phyloP scores from a whole-genome alignment of 1,140 invertebrate genomes.

The Drosophila sechellia region DNA sequence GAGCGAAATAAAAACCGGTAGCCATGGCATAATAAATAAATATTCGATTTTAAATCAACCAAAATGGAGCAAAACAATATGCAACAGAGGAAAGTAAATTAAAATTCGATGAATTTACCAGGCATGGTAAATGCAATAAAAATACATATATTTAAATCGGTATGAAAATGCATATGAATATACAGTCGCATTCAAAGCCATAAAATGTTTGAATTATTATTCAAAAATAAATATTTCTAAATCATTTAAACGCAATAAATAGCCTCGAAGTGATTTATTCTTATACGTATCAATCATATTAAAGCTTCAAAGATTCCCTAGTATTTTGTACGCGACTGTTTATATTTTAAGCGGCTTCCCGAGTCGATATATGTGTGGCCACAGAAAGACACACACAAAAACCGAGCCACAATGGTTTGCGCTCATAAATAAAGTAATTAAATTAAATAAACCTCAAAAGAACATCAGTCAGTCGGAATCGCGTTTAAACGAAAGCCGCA shows the following conservation, averaged over 20 bases:
- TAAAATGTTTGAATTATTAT: neutral
- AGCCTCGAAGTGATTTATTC: neutral
- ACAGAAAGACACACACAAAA: slow-evolving; percentile 44
- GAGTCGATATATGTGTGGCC: slow-evolving; percentile 63
- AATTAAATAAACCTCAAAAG: slow-evolving; percentile 51
- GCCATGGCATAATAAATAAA: slow-evolving; percentile 40
- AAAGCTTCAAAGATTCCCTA: neutral
- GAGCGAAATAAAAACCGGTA: slow-evolving; percentile 1
- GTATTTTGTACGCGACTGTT: neutral
- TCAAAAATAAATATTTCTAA: neutral
- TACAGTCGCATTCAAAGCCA: neutral
- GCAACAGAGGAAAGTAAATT: slow-evolving; percentile 3
- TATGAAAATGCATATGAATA: slow-evolving; percentile 9
- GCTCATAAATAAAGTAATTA: slow-evolving; percentile 59
- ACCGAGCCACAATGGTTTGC: slow-evolving; percentile 21
- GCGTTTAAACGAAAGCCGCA: slow-evolving; percentile 45
- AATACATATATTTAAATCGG: slow-evolving; percentile 22
- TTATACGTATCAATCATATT: too few relatives aligned
- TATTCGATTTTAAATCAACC: slow-evolving; percentile 45
- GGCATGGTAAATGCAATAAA: slow-evolving; percentile 27
- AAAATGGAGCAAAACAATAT: slow-evolving; percentile 31
- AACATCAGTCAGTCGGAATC: slow-evolving; percentile 9
- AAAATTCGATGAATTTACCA: slow-evolving; percentile 39
- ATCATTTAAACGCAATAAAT: neutral
- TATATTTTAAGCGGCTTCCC: slow-evolving; percentile 63